These are phyloP conservation scores for Habroteleia sp. DNA, from an alignment of 2,888 invertebrate genomes.

Conservation along the genomic window DNA sequence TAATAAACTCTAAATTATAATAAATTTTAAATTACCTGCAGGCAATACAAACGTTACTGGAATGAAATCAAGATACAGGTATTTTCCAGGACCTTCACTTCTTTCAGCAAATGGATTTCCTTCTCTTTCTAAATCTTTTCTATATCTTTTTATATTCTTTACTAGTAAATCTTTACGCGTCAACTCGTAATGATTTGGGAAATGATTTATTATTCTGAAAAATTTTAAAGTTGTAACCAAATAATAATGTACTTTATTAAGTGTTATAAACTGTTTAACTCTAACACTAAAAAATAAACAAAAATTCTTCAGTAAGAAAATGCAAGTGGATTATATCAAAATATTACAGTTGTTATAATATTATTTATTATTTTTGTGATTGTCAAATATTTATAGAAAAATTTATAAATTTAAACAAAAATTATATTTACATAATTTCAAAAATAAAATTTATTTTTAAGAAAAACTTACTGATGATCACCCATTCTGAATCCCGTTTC, in stretches of 20 bases:
- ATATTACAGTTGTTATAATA: no score
- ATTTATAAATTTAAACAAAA: no score
- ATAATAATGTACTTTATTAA: no score
- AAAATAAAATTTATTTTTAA: background rate
- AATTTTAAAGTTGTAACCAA: no score
- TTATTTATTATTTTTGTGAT: no score
- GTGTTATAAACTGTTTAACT: no score
- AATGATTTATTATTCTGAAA: constrained; percentile 93
- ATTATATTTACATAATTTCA: no score
- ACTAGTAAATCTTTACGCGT: constrained; percentile 97
- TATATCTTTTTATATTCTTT: constrained; percentile 96
- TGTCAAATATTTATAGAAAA: no score
- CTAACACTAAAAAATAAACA: no score
- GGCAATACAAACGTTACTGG: constrained; percentile 96
- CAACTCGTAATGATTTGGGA: constrained; percentile 97
- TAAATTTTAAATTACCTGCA: constrained; percentile 82
- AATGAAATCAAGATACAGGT: constrained; percentile 93
- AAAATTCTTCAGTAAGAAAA: no score
- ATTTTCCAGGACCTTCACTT: constrained; percentile 87
- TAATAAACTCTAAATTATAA: constrained; percentile 59
- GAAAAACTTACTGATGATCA: constrained; percentile 89
- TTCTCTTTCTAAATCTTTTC: constrained; percentile 95
- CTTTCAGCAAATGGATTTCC: constrained; percentile 93
- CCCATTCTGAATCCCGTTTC: constrained; percentile 95
- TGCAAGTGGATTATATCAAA: no score